Conservation (phyloP, 53 echinoderm and acorn worm genomes). For the Zoroaster sp. region DNA sequence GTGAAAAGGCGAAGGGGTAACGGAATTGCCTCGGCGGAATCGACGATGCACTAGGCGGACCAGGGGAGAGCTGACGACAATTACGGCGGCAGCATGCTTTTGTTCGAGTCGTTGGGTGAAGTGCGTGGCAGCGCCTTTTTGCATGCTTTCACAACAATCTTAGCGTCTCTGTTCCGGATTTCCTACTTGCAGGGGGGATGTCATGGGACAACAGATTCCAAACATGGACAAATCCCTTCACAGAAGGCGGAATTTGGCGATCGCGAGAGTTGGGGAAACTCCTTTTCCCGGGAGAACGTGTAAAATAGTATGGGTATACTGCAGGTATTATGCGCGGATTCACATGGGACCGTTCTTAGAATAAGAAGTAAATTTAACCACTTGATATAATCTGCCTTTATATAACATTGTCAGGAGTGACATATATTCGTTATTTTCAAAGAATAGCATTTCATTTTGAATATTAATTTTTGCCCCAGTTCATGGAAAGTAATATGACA, state of each 20-base stretch:
- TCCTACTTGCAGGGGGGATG: neutral
- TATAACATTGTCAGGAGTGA: too few species aligned
- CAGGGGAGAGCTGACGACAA: neutral
- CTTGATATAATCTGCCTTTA: too few species aligned
- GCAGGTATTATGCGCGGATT: too few species aligned
- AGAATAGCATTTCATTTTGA: too few species aligned
- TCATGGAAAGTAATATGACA: too few species aligned
- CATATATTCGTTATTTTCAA: too few species aligned
- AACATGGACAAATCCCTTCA: neutral
- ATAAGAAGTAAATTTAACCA: too few species aligned
- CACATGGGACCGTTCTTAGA: too few species aligned
- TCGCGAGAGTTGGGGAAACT: neutral
- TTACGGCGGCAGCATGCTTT: neutral
- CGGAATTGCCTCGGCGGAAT: neutral
- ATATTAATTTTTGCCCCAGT: too few species aligned
- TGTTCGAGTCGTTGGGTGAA: slow-evolving; percentile 4
- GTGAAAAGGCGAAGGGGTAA: neutral
- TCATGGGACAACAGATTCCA: too few species aligned
- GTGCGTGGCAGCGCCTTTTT: neutral
- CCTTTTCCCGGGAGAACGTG: neutral
- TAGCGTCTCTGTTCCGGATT: neutral
- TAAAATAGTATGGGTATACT: neutral
- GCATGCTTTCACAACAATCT: neutral
- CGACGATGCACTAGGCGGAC: neutral
- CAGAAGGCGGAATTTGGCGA: neutral